Percentiles rank a stretch among this genome's conserved stretches.
These are phyloP conservation scores for Myotis vivesi DNA, from an alignment of 2,797 vertebrate genomes.

Conservation along the genomic window DNA sequence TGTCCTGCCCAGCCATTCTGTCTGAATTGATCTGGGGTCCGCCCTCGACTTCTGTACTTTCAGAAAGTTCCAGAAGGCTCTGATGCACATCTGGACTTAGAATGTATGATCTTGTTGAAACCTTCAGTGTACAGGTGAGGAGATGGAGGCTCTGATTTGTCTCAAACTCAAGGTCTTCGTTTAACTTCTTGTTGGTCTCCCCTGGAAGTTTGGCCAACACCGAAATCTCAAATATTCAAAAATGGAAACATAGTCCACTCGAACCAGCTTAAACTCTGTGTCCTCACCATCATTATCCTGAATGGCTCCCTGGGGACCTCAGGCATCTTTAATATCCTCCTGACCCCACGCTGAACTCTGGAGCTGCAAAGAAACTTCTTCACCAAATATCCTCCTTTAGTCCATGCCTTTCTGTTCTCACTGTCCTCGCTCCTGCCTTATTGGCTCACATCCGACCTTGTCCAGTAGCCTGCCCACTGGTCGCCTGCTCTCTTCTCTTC, in stretches of 20 bases:
- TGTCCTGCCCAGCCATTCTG: background rate
- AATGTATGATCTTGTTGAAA: background rate
- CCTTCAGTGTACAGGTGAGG: background rate
- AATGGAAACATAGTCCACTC: background rate
- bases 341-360: background rate
- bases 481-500: background rate
- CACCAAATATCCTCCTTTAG: constrained; percentile 3
- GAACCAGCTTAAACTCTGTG: background rate
- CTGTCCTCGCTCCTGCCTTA: background rate
- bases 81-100: background rate
- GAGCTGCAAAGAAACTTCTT: background rate
- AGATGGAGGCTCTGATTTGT: background rate
- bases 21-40: background rate
- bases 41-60: background rate
- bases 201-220: background rate
- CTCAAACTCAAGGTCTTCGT: background rate
- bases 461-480: background rate
- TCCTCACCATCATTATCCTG: background rate
- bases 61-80: background rate
- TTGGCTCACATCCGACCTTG: background rate
- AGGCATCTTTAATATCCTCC: background rate
- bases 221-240: background rate
- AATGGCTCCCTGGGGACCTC: background rate
- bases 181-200: background rate
- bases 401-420: background rate